Percentiles rank a stretch among this genome's conserved stretches.
These are phyloP conservation scores for Heliopora coerulea DNA, from an alignment of 92 coral and sea anemone species.

Conservation along the genomic window DNA sequence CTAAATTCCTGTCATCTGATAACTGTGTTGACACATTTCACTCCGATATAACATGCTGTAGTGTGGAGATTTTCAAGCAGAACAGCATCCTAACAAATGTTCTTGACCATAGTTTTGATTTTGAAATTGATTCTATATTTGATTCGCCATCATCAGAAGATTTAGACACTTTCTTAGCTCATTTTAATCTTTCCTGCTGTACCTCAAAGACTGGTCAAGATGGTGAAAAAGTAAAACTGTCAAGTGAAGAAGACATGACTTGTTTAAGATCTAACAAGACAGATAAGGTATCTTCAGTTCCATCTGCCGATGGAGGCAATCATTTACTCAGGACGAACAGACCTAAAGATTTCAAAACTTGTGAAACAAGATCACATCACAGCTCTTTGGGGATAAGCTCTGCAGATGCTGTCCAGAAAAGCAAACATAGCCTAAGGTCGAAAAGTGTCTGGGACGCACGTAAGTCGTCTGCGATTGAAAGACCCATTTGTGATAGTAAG, in stretches of 20 bases:
- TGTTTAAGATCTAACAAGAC: not conserved
- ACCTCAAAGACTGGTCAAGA: conserved; percentile 9
- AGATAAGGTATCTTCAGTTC: too few species aligned
- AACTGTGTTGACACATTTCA: not conserved
- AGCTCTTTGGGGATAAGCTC: not conserved
- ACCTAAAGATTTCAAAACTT: not conserved
- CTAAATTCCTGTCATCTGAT: too few species aligned
- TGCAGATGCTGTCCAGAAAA: too few species aligned
- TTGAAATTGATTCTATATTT: conserved; percentile 10
- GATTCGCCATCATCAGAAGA: conserved; percentile 68
- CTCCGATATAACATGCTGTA: not conserved
- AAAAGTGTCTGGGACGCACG: too few species aligned
- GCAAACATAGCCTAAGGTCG: too few species aligned
- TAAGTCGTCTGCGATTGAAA: too few species aligned
- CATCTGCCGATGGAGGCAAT: too few species aligned
- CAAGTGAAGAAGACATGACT: not conserved
- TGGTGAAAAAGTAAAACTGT: not conserved
- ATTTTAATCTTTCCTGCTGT: conserved; percentile 42
- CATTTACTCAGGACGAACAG: too few species aligned
- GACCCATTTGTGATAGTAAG: not conserved
- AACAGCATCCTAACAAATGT: not conserved
- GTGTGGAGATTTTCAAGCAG: not conserved
- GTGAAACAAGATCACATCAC: not conserved
- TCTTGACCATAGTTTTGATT: not conserved
- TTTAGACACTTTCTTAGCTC: conserved; percentile 63